These are phyloP conservation scores for Sebastes steindachneri DNA, from an alignment of 2,797 vertebrate species.

Conservation along the genomic window DNA sequence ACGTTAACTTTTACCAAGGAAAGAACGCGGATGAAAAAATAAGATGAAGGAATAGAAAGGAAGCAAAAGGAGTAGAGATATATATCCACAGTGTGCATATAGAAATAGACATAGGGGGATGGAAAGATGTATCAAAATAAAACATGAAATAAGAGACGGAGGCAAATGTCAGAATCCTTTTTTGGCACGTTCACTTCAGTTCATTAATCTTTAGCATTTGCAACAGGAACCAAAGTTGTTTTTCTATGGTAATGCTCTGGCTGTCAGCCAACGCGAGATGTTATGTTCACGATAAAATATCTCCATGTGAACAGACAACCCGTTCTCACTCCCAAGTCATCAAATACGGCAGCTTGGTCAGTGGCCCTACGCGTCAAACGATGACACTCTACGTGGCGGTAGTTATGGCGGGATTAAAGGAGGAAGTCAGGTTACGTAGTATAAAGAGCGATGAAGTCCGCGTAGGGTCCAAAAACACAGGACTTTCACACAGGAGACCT, in stretches of 20 bases:
- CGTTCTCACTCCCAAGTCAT: no score
- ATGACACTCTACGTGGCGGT: no score
- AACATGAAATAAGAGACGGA: neutral
- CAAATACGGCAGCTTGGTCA: no score
- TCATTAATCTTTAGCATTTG: slow-evolving; percentile 27
- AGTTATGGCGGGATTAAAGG: no score
- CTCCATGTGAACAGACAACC: neutral
- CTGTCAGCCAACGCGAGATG: no score
- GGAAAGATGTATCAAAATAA: neutral
- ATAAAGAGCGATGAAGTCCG: no score
- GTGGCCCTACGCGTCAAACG: no score
- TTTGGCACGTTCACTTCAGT: neutral
- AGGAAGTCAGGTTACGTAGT: no score
- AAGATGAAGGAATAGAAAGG: neutral
- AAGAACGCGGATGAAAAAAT: neutral
- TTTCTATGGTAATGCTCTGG: neutral
- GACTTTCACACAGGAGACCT: no score
- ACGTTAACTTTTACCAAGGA: slow-evolving; percentile 64
- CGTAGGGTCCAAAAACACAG: no score
- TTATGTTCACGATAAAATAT: neutral
- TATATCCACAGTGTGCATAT: neutral
- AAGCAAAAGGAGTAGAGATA: neutral
- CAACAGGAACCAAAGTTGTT: slow-evolving; percentile 1
- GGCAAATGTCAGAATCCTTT: neutral
- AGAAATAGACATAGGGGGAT: neutral